Conservation (phyloP, 2,888 invertebrate genomes). For the Pammene aurita region DNA sequence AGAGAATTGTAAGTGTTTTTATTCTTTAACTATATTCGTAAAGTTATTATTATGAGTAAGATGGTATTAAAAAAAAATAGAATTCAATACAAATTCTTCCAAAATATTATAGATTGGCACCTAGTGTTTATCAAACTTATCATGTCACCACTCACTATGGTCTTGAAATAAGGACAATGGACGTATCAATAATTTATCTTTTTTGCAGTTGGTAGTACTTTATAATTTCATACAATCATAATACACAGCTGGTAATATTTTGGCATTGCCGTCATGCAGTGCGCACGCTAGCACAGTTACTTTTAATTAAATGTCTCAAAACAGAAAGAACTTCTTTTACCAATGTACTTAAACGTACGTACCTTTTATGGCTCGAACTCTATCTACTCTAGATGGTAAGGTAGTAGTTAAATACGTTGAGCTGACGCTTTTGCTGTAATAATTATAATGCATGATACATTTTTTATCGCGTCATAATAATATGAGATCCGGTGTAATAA, state of each 20-base stretch:
- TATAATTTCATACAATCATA: no score
- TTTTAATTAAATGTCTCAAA: conserved; percentile 29
- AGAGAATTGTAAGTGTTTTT: no score
- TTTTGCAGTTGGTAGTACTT: no score
- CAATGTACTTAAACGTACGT: conserved; percentile 23
- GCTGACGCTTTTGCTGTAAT: conserved; percentile 37
- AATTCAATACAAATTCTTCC: no score
- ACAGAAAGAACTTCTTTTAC: conserved; percentile 28
- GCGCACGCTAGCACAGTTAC: conserved; percentile 12
- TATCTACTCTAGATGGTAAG: conserved; percentile 32
- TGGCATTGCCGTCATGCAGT: conserved; percentile 2
- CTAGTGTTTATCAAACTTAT: no score
- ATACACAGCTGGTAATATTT: background rate
- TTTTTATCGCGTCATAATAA: conserved; percentile 46
- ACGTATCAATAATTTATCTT: no score
- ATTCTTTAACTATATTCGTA: no score
- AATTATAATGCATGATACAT: conserved; percentile 39
- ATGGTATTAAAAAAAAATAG: no score
- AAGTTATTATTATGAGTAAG: no score
- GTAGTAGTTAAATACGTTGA: conserved; percentile 39
- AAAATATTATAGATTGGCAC: no score
- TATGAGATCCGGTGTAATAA: conserved; percentile 49
- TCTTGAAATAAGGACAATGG: no score
- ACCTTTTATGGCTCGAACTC: conserved; percentile 34
- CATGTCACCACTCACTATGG: no score